These are phyloP conservation scores for Spilarctia lutea DNA, from an alignment of 2,888 invertebrate species.

Conservation along the genomic window DNA sequence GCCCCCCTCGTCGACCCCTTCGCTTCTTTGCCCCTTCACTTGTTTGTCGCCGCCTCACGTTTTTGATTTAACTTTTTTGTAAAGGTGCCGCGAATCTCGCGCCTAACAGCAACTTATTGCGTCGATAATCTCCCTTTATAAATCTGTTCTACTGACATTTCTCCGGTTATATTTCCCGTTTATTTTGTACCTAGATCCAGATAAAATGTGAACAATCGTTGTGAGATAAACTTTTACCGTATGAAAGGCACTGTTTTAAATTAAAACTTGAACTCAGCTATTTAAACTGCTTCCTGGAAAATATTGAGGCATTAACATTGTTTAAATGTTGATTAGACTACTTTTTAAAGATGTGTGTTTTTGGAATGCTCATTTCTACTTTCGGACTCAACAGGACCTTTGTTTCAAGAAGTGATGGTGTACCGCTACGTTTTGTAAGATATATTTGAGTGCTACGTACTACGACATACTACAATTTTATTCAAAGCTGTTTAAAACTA, in stretches of 20 bases:
- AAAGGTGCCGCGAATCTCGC: constrained; percentile 56
- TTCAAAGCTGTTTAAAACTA: no score
- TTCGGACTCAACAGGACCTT: no score
- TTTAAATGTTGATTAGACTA: background rate
- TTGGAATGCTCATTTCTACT: no score
- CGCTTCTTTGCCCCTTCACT: constrained; percentile 42
- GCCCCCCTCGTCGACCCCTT: constrained; percentile 19
- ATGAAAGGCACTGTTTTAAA: background rate
- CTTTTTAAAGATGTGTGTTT: no score
- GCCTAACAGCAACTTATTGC: constrained; percentile 60
- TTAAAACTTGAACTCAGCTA: background rate
- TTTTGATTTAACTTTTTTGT: constrained; percentile 78
- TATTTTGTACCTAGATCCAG: constrained; percentile 34
- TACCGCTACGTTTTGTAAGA: no score
- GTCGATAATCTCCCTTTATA: constrained; percentile 64
- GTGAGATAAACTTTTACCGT: background rate
- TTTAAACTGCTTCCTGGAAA: background rate
- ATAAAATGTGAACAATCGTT: constrained; percentile 12
- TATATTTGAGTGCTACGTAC: no score
- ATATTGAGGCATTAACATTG: background rate
- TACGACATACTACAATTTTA: no score
- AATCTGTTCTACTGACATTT: constrained; percentile 51
- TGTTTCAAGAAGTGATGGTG: background rate
- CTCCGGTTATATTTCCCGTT: constrained; percentile 44
- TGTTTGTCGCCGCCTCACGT: constrained; percentile 76